A percentile compares a stretch with the other conserved stretches of the same genome.
Evolutionary conservation across 2,113 vertebrate genomes (phyloP).

Genomic region (Myotis davidii): DNA sequence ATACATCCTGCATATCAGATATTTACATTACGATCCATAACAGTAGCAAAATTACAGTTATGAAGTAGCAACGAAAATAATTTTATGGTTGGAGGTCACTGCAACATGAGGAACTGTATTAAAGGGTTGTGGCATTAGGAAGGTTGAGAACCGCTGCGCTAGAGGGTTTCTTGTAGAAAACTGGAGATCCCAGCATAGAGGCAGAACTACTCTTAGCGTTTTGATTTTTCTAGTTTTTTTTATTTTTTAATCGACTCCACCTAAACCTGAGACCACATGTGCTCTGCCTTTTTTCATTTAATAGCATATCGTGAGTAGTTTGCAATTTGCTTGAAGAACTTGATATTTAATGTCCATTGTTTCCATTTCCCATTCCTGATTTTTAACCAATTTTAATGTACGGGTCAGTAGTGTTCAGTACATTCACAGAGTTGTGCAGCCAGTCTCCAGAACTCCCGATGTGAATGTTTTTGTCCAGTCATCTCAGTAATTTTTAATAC

Average conservation of each 20-base stretch:
- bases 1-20: too few species aligned
- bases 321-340: constrained; percentile 21
- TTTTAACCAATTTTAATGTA: constrained; percentile 14
- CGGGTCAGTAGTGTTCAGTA: not conserved
- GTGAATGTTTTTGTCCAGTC: not conserved
- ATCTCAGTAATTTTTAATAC: not conserved
- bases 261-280: not conserved
- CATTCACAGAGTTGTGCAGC: not conserved
- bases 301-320: not conserved
- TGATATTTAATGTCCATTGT: not conserved
- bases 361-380: not conserved
- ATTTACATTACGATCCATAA: too few species aligned
- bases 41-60: too few species aligned
- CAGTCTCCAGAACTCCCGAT: not conserved
- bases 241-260: not conserved
- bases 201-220: not conserved
- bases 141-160: not conserved
- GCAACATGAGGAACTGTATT: too few species aligned
- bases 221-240: not conserved
- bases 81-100: too few species aligned
- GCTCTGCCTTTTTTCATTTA: not conserved
- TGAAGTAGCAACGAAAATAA: too few species aligned
- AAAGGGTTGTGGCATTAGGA: too few species aligned
- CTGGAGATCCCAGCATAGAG: not conserved
- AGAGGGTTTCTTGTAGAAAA: constrained; percentile 23